These are phyloP conservation scores for Talpa occidentalis DNA, from an alignment of 2,113 vertebrate species.

Conservation along the genomic window DNA sequence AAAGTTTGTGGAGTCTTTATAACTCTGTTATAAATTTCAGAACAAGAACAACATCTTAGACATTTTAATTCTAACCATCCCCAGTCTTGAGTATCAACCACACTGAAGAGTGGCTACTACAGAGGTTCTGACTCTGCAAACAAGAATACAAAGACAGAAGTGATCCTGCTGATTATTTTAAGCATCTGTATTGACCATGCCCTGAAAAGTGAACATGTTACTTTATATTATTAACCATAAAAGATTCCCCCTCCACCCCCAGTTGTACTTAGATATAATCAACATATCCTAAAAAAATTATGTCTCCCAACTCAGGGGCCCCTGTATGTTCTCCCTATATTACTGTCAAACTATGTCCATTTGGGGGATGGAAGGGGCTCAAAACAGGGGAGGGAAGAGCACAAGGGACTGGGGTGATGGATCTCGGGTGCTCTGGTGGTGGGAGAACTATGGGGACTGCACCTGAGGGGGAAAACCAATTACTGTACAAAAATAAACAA, in stretches of 20 bases:
- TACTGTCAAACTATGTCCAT: neutral
- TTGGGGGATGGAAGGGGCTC: too few relatives aligned
- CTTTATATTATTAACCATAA: neutral
- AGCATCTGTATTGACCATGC: neutral
- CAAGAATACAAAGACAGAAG: neutral
- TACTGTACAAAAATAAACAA: too few relatives aligned
- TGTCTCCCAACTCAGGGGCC: neutral
- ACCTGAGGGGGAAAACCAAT: too few relatives aligned
- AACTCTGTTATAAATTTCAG: neutral
- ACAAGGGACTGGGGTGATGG: too few relatives aligned
- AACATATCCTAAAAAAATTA: neutral
- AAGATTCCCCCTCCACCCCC: neutral
- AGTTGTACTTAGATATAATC: neutral
- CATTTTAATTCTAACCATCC: neutral
- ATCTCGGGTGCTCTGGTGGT: too few relatives aligned
- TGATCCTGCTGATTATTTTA: neutral
- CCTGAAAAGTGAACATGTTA: neutral
- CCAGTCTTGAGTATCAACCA: neutral
- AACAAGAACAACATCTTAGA: neutral
- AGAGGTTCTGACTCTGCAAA: neutral
- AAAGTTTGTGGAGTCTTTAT: conserved; percentile 9
- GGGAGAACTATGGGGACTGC: too few relatives aligned
- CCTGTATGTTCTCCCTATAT: neutral
- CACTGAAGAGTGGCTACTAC: neutral
- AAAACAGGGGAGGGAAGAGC: too few relatives aligned